Evolutionary conservation across 2,888 invertebrate genomes (phyloP).

Genomic region (Tachina fera): DNA sequence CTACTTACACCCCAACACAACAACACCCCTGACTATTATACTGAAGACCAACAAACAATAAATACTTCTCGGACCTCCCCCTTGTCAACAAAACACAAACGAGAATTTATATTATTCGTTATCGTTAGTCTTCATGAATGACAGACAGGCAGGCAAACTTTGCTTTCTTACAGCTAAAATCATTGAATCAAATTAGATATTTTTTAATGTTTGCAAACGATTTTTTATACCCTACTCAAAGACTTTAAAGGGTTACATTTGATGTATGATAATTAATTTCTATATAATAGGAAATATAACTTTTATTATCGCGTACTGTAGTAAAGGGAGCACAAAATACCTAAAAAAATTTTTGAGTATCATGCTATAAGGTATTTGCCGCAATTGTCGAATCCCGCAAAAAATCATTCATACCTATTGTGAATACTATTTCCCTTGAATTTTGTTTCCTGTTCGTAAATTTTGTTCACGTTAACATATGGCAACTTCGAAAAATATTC

Average conservation of each 20-base stretch:
- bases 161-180: background rate
- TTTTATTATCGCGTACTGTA: too few species aligned
- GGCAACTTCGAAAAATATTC: too few species aligned
- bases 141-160: constrained; percentile 24
- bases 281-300: too few species aligned
- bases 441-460: too few species aligned
- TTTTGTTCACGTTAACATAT: too few species aligned
- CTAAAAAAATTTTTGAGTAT: too few species aligned
- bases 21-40: constrained; percentile 9
- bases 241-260: background rate
- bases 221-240: constrained; percentile 14
- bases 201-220: constrained; percentile 16
- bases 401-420: too few species aligned
- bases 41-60: constrained; percentile 10
- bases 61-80: constrained; percentile 14
- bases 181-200: constrained; percentile 24
- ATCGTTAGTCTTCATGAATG: constrained; percentile 29
- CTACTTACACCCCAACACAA: constrained; percentile 9
- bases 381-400: too few species aligned
- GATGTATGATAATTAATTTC: background rate
- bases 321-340: too few species aligned
- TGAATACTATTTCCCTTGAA: too few species aligned
- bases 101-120: constrained; percentile 32
- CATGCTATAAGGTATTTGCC: too few species aligned
- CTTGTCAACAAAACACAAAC: constrained; percentile 39